Base-by-base conservation (phyloP, 2,888 invertebrate species). In the Epirrhoe alternata region DNA sequence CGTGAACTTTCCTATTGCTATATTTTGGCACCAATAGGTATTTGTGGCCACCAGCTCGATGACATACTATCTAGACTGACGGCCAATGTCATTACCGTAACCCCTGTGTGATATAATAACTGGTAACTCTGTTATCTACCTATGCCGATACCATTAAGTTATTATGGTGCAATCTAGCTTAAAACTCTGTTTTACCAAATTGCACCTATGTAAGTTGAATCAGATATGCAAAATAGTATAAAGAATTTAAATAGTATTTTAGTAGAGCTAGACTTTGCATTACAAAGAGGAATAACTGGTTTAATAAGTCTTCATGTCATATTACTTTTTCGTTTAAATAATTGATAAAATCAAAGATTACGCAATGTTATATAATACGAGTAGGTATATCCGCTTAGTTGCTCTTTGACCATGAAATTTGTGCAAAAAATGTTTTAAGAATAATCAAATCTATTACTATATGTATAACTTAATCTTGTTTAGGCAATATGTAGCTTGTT, bases 51-150 rank as follows among this genome's bases (percentile, higher is more conserved):
- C 38, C 38, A 55, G 35, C 14, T 50, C 61, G 47, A 61, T 57
- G 57, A 67, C 49, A 60, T 59, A 47, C 55, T 67, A 72, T 70
- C 68, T 4, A 53, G 17, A 17, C 38, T 12, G 17, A 62, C 52
- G 64, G 62, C 38, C 61, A 72, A 70, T 69, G 70, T 65, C 64
- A 68, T 64, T 52, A 59, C 30, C 52, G 49, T 45, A 42, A 42
- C 38, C 38, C 12, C 38, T 42, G 38, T 12, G 38, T 56, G 53
- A 63, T 71, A 68, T 53, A 55, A 38, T 24, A 24, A 24, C 24
- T 24, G 35, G n/a, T 57, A 57, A 60, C 55, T 56, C 33, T 38
- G 38, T n/a, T 61, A 59, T 64, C 49, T 60, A 65, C 65, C 62
- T 65, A 59, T 54, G 30, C 17, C 2, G 14, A 51, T 16, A 47